A percentile compares a stretch with the other conserved stretches of the same genome.
These are phyloP conservation scores for Harmothoe impar DNA, from an alignment of 2,888 invertebrate species.

Conservation along the genomic window DNA sequence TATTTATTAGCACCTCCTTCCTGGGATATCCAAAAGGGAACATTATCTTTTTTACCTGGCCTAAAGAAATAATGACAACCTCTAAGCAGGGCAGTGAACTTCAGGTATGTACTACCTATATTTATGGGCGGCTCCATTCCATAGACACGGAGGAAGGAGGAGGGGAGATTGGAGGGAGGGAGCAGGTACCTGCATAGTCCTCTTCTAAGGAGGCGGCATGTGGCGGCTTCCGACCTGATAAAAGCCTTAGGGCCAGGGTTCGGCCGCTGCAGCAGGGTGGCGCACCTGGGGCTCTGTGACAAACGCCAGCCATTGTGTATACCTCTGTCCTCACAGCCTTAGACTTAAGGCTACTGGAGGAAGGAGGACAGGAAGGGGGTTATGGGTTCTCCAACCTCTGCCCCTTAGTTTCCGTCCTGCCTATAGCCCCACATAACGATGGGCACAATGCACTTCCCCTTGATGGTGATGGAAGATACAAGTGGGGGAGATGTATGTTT, in stretches of 20 bases:
- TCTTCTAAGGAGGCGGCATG: not conserved
- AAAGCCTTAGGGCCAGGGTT: not conserved
- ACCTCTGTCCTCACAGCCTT: not conserved
- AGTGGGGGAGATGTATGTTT: too few species aligned
- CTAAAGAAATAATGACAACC: too few species aligned
- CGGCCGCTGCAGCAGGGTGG: not conserved
- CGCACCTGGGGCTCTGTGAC: conserved; percentile 2
- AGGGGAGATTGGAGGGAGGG: not conserved
- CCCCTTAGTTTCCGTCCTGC: not conserved
- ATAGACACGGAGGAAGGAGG: not conserved
- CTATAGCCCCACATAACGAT: not conserved
- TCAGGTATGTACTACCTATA: not conserved
- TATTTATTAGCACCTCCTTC: too few species aligned
- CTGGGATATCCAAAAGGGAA: too few species aligned
- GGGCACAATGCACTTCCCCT: too few species aligned
- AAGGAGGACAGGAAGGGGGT: too few species aligned
- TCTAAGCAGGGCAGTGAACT: too few species aligned
- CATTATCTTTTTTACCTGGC: too few species aligned
- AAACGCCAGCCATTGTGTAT: not conserved
- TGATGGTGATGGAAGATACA: too few species aligned
- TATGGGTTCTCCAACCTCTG: not conserved
- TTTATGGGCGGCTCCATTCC: not conserved
- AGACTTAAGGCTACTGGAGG: not conserved
- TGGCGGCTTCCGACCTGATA: conserved; percentile 15
- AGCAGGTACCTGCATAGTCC: not conserved